Evolutionary conservation across 1,140 invertebrate genomes (phyloP), one percentile per base, ranked within the genome.

Genomic region (Hormaphis cornu): DNA sequence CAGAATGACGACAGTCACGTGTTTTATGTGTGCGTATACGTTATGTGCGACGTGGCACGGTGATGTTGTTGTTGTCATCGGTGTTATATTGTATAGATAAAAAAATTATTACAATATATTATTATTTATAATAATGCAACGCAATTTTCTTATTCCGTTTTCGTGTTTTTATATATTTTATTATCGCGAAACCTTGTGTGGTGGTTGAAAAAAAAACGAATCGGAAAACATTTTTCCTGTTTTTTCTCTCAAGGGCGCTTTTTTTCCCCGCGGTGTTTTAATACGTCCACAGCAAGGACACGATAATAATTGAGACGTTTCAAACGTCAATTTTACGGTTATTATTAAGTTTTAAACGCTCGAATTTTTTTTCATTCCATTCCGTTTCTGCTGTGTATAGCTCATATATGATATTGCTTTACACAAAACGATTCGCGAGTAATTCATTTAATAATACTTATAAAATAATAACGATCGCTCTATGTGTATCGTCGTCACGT

Each of bases 301-400:
- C 9, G 18, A 66, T 66, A n/a, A n/a, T n/a, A 66, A 66, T 66
- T 50, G 61, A 66, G 42, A 48, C 28, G 61, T 66, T 66, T 48
- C 61, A 50, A 35, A 48, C 44, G 44, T 66, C 61, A 66, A 66
- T 66, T 66, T 66, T 66, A 66, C 44, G 61, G 44, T 66, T 66
- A 48, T 66, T 66, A 66, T 33, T n/a, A n/a, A n/a, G n/a, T n/a
- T 22, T 66, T 46, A 14, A 66, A 66, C n/a, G 42, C 28, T 58
- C 54, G 54, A 48, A 16, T 46, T 61, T 30, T 46, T 63, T 46
- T 24, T 58, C 6, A 10, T 54, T 54, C 20, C 1, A 22, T 9
- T 12, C 12, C n/a, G n/a, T n/a, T n/a, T n/a, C n/a, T n/a, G n/a
- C n/a, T n/a, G n/a, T n/a, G n/a, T n/a, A n/a, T n/a, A n/a, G n/a